These are phyloP conservation scores for Orius laevigatus DNA, from an alignment of 1,140 invertebrate species.

Conservation along the genomic window DNA sequence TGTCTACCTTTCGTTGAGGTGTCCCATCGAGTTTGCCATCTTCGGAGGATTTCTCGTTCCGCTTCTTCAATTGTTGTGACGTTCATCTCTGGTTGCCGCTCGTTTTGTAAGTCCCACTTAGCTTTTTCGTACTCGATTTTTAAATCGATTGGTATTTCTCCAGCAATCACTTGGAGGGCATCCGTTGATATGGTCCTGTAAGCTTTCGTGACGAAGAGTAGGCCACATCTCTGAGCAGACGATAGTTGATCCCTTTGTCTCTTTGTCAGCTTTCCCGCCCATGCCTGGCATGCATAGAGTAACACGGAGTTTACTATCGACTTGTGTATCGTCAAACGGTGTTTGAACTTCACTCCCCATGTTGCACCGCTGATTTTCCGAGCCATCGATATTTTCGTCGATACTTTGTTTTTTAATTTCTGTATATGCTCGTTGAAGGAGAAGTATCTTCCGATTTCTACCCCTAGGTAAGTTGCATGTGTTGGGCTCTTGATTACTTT, in stretches of 20 bases:
- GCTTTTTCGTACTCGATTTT: not conserved
- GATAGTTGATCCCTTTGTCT: not conserved
- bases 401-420: not conserved
- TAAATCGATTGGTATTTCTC: not conserved
- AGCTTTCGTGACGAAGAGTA: not conserved
- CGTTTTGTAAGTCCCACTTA: not conserved
- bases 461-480: not conserved
- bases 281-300: not conserved
- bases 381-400: no score
- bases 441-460: not conserved
- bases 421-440: not conserved
- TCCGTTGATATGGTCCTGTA: not conserved
- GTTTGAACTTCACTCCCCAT: not conserved
- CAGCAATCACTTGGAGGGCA: not conserved
- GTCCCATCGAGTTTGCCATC: not conserved
- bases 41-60: not conserved
- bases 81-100: not conserved
- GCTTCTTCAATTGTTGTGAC: slow-evolving; percentile 1
- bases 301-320: not conserved
- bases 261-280: not conserved
- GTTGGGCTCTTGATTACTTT: not conserved
- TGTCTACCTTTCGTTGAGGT: not conserved
- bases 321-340: not conserved
- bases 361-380: not conserved
- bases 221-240: not conserved